These are phyloP conservation scores for Pseudomyrmex pallidus DNA, from an alignment of 1,140 invertebrate species.

Conservation along the genomic window DNA sequence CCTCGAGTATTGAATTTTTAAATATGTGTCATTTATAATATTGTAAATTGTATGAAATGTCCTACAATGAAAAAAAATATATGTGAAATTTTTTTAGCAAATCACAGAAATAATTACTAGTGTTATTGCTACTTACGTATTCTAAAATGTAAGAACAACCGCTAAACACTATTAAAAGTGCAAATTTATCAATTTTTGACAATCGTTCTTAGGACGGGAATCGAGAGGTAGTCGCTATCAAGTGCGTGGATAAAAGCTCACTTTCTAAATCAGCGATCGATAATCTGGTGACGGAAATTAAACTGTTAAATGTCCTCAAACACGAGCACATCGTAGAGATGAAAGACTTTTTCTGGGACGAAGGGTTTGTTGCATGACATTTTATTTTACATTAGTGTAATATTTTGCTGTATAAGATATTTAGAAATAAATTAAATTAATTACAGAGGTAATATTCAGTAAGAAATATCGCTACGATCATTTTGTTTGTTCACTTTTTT, in stretches of 20 bases:
- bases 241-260: constrained; percentile 91
- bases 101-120: background rate
- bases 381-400: background rate
- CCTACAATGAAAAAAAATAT: background rate
- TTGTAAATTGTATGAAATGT: background rate
- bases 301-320: constrained; percentile 92
- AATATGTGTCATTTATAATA: background rate
- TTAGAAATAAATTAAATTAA: constrained; percentile 9
- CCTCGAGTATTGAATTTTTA: background rate
- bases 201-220: constrained; percentile 85
- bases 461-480: background rate
- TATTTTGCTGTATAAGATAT: background rate
- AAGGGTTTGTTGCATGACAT: constrained; percentile 84
- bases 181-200: constrained; percentile 29
- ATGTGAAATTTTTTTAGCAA: background rate
- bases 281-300: constrained; percentile 94
- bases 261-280: constrained; percentile 91
- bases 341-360: constrained; percentile 93
- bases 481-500: background rate
- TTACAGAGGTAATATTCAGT: background rate
- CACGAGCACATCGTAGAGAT: constrained; percentile 94
- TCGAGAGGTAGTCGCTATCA: constrained; percentile 91
- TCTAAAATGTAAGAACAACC: too few relatives aligned
- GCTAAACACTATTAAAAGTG: background rate
- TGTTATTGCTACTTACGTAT: too few relatives aligned